Evolutionary conservation across 2,888 invertebrate species (phyloP), one percentile per base, ranked within the genome.

Genomic region (Crossocerus cetratus): DNA sequence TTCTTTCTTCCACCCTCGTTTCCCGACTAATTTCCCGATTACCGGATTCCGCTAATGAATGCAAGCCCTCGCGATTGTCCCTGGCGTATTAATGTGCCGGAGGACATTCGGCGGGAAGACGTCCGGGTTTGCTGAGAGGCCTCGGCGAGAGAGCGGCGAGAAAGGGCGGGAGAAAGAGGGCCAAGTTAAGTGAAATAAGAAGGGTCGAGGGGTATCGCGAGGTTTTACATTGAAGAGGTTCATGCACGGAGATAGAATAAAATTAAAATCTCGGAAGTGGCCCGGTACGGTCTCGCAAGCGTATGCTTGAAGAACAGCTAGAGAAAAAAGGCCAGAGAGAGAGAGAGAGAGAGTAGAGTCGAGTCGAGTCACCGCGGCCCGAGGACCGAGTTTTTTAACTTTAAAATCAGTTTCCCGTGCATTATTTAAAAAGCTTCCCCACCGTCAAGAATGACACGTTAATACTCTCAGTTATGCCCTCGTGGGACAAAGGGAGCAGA

Each of bases 231-330:
- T 55, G 58, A 45, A 45, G 55, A 42, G 64, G 69, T 43, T 54
- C 20, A 55, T 59, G 44, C 64, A 53, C 21, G 21, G 20, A 57
- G 62, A 53, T 74, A 54, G 67, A 74, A 70, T 74, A 60, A 58
- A 60, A 74, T 76, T 76, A 74, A 76, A 76, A 70, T 67, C 64
- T 58, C 54, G 13, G 63, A 56, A 44, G 54, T 43, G 16, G 18
- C 2, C 32, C 43, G 58, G 67, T 64, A 54, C 32, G 23, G 42
- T 49, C 14, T 49, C 32, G 32, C 32, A 32, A 32, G 32, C 32
- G 32, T 32, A 32, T 32, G 32, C 32, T 32, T 32, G 32, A 32
- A 32, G 32, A 32, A 32, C 32, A 32, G 32, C 1, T 4, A 11
- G 32, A 8, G 32, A 8, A 11, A 8, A 5, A 32, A 11, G 8